Evolutionary conservation across 2,888 invertebrate species (phyloP), one percentile per base, ranked within the genome.

Genomic region (Heteromurus nitidus): DNA sequence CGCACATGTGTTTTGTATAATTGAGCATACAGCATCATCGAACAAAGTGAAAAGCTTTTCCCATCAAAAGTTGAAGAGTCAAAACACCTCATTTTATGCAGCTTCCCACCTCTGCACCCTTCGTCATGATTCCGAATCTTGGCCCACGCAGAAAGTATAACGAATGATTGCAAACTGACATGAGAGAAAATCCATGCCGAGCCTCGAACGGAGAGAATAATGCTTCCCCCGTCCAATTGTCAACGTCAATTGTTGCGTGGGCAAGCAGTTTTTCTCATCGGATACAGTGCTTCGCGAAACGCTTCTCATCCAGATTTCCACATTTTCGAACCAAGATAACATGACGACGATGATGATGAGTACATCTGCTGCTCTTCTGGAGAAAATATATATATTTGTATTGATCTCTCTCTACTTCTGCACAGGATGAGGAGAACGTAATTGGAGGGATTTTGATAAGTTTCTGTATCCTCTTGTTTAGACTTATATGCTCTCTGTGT

Each of bases 191-290:
- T n/a, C n/a, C n/a, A n/a, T n/a, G n/a, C 44, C 44, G 44, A 36
- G 36, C 7, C 36, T 9, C 7, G 7, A 36, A 36, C 36, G 36
- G 36, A 36, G 58, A 58, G 9, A n/a, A n/a, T 5, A n/a, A 18
- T n/a, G 26, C 9, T 58, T 24, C 9, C 31, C 36, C n/a, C 24
- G 64, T 60, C 18, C 60, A 31, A 47, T 31, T 64, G 50, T 64
- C 62, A 64, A 64, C 22, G 44, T 50, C 62, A 64, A 64, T 58
- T 62, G 47, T 50, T 73, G 73, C 73, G 73, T 73, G 73, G 73
- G 73, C 73, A 73, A 13, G 1, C 20, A 26, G 18, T 28, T 22
- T 62, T 62, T 50, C 11, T 16, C 13, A 72, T 20, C n/a, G 73
- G 73, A 73, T 44, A 64, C 20, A 16, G 73, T 62, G 44, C 73